Conservation (phyloP, 1,140 invertebrate species). For the Nymphalis io region DNA sequence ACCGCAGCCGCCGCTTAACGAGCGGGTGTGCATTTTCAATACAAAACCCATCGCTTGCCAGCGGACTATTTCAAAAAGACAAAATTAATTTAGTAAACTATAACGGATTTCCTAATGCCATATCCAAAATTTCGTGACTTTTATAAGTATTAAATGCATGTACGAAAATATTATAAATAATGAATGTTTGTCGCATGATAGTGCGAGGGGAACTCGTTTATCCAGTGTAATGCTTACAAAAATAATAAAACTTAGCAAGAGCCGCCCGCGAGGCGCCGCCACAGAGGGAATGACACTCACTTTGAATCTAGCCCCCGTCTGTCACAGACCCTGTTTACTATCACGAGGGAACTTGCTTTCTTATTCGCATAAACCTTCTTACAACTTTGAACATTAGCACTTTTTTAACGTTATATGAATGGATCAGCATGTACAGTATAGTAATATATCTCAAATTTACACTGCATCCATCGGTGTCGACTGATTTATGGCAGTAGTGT, state of each 20-base stretch:
- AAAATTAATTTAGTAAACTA: constrained; percentile 33
- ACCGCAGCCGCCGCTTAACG: constrained; percentile 75
- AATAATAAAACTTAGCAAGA: constrained; percentile 69
- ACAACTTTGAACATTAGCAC: neutral
- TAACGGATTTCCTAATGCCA: neutral
- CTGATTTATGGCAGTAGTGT: constrained; percentile 74
- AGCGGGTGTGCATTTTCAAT: constrained; percentile 77
- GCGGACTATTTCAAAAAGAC: constrained; percentile 29
- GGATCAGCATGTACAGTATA: neutral
- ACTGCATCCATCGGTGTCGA: constrained; percentile 62
- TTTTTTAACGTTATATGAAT: constrained; percentile 3
- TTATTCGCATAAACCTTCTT: constrained; percentile 4
- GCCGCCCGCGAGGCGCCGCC: constrained; percentile 53
- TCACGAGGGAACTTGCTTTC: constrained; percentile 3
- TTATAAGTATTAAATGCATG: neutral
- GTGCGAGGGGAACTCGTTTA: constrained; percentile 5
- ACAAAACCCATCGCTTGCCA: constrained; percentile 51
- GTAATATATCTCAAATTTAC: neutral
- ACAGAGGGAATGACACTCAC: constrained; percentile 20
- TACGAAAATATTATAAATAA: constrained; percentile 7
- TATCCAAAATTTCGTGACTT: neutral
- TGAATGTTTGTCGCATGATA: constrained; percentile 1
- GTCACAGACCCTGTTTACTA: constrained; percentile 15
- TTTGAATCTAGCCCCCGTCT: constrained; percentile 16
- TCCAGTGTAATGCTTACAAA: constrained; percentile 42